Percentiles rank a stretch among this genome's conserved stretches.
Conservation (phyloP, 92 coral and sea anemone species). For the Heliopora coerulea region DNA sequence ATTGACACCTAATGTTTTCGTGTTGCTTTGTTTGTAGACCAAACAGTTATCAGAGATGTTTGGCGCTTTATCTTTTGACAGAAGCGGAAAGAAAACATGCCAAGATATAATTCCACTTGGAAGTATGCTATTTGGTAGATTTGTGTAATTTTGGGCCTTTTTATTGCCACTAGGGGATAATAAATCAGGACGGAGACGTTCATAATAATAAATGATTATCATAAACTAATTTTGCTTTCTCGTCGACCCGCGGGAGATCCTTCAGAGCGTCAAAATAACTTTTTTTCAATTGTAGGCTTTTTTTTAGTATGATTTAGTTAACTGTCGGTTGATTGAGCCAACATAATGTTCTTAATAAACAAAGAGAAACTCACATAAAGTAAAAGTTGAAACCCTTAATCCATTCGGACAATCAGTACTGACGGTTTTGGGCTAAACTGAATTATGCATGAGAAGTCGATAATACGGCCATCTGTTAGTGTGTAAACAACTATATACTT, state of each 20-base stretch:
- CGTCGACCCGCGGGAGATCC: slow-evolving; percentile 1
- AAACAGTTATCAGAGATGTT: neutral
- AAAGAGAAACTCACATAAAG: neutral
- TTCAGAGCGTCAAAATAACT: neutral
- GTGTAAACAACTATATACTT: neutral
- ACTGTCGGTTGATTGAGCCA: slow-evolving; percentile 7
- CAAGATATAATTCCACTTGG: neutral
- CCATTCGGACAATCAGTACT: no score
- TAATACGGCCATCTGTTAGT: neutral
- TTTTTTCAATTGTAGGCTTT: neutral
- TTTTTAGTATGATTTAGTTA: neutral
- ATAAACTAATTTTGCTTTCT: neutral
- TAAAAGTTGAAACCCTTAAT: neutral
- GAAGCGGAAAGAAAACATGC: no score
- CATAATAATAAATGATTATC: neutral
- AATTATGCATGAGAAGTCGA: neutral
- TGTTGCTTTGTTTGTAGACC: neutral
- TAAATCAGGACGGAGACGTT: neutral
- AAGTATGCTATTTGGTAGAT: neutral
- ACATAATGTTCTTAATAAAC: neutral
- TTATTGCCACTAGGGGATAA: neutral
- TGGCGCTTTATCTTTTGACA: no score
- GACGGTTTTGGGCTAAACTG: no score
- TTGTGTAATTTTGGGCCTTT: neutral
- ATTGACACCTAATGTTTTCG: neutral